Conservation (phyloP, 2,113 vertebrate genomes). For the Triplophysa dalaica region DNA sequence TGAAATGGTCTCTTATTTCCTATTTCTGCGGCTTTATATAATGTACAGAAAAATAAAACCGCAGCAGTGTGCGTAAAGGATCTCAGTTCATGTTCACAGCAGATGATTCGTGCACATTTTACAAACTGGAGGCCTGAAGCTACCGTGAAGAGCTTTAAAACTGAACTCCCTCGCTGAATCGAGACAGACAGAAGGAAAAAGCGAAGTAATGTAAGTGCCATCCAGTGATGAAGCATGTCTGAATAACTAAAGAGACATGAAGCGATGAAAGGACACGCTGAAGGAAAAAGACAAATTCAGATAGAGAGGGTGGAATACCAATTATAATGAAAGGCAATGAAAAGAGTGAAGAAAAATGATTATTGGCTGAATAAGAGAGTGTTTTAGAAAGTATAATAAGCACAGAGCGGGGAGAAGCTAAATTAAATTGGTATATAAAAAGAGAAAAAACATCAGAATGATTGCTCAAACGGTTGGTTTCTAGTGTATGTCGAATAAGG, state of each 20-base stretch:
- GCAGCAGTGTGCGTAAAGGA: neutral
- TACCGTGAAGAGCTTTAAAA: neutral
- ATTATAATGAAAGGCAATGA: neutral
- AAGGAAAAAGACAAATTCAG: neutral
- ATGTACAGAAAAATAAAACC: neutral
- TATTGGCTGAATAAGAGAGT: neutral
- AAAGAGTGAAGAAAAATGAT: neutral
- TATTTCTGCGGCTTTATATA: no score
- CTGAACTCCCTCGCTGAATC: neutral
- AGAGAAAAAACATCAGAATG: neutral
- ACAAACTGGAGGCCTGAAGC: neutral
- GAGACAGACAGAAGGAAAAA: constrained; percentile 10
- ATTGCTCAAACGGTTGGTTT: no score
- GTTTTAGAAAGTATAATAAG: neutral
- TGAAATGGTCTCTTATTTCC: no score
- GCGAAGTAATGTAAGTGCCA: constrained; percentile 18
- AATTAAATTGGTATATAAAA: neutral
- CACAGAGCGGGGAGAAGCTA: neutral
- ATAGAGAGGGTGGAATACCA: neutral
- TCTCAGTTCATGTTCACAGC: neutral
- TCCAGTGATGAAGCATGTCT: neutral
- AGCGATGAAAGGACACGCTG: neutral
- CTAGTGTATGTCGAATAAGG: no score
- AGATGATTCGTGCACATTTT: neutral
- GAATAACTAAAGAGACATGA: neutral